Base-by-base conservation (phyloP, 2,113 vertebrate species). In the Azemiops feae region DNA sequence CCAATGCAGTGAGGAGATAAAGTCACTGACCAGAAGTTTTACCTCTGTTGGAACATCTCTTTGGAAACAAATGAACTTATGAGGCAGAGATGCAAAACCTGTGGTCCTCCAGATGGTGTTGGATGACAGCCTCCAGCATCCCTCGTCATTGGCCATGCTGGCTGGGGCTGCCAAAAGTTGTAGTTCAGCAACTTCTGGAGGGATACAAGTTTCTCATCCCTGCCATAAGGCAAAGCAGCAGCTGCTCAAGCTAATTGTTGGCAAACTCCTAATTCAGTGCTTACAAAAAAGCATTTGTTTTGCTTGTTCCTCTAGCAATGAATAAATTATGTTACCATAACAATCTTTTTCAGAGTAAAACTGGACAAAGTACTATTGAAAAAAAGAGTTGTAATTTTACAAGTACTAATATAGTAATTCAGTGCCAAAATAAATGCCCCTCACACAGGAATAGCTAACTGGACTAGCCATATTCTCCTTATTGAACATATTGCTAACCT, bases 301-400 rank as follows among this genome's bases (percentile, higher is more conserved):
- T 7, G 34, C 74, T 53, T 69, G 57, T 88, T 43, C 23, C 47
- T 88, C 47, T 27, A 27, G 47, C 55, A 53, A 30, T 25, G 55
- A 60, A 47, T 81, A n/a, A 91, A 64, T 89, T 85, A 81, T 12
- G 39, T n/a, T 87, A 86, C 47, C 85, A 54, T 18, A 57, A 30
- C 27, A 55, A 25, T 94, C 90, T 88, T 90, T 47, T 47, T 58
- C 91, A 12, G 27, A 50, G 54, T 52, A 53, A 92, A 64, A 91
- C 69, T 18, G 92, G 91, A 90, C 69, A 85, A 54, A 89, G 4
- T 93, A n/a, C n/a, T 47, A 87, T 3, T 92, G 85, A 54, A 96
- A 87, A 50, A 89, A 94, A 95, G 45, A 87, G 12, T 69, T 85
- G 27, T 64, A 8, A 89, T 85, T 88, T 43, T 74, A 4, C 39